Evolutionary conservation across 2,888 invertebrate species (phyloP), one percentile per base, ranked within the genome.

Genomic region (Nomada fucata): DNA sequence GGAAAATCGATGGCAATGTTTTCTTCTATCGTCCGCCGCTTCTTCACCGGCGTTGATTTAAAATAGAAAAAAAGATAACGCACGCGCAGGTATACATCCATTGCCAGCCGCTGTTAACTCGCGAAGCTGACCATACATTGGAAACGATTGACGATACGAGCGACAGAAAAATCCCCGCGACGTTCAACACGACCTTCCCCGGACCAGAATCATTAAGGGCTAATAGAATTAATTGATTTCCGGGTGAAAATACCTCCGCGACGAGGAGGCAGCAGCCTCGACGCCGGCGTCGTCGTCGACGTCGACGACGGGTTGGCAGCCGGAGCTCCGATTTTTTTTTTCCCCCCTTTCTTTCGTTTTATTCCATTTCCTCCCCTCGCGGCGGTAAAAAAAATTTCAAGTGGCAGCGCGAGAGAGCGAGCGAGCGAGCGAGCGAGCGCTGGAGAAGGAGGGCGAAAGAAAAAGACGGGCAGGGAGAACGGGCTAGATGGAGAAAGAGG

Each of bases 361-460:
- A 90, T 90, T 90, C 87, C 88, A 86, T 87, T 87, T 87, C 86
- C 89, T 84, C 85, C 89, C 88, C 85, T 89, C 89, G 87, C 80
- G 89, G 88, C 88, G 90, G 89, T 89, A 87, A 91, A 91, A 73
- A 73, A 90, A 91, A 90, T 89, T 88, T 91, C 89, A 89, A 91
- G 91, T 91, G 84, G 82, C 84, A 70, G 83, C 69, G 84, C 84
- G 89, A 88, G 83, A 77, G 83, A 84, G 65, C 72, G 86, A 65
- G 86, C 86, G 60, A n/a, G 84, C 84, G 89, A 88, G 83, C 75
- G 83, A 84, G 65, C 72, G 86, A 65, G 86, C 86, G 60, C 59
- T 63, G 86, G 84, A 83, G 85, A 74, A 83, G 76, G 86, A 76
- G 72, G 79, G 82, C 79, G 82, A 77, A 78, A 71, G 81, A 75